A percentile compares a stretch with the other conserved stretches of the same genome.
Evolutionary conservation across 2,888 invertebrate genomes (phyloP).

Genomic region (Tinea trinotella): DNA sequence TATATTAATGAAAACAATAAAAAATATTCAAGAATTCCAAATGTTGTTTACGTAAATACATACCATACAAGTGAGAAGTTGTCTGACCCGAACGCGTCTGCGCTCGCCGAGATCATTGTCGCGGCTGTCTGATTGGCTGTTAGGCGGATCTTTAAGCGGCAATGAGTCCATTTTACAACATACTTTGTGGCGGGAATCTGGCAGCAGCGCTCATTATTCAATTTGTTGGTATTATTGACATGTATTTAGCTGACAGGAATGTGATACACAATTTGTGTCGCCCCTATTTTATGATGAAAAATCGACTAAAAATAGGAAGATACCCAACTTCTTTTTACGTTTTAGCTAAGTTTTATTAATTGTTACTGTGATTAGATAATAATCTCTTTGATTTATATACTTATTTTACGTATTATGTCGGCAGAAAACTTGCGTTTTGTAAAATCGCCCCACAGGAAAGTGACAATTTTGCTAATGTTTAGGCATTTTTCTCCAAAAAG

Average conservation of each 20-base stretch:
- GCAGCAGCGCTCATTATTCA: no score
- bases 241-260: conserved; percentile 24
- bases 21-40: no score
- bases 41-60: no score
- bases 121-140: no score
- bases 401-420: conserved; percentile 21
- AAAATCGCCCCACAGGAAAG: conserved; percentile 18
- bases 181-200: no score
- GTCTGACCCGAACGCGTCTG: no score
- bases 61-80: no score
- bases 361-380: conserved; percentile 21
- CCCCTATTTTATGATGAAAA: conserved; percentile 23
- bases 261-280: conserved; percentile 24
- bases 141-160: no score
- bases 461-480: conserved; percentile 17
- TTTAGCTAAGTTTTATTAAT: conserved; percentile 22
- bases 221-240: conserved; percentile 19
- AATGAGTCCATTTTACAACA: no score
- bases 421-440: conserved; percentile 21
- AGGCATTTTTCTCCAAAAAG: conserved; percentile 21
- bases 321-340: conserved; percentile 21
- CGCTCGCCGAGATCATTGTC: no score
- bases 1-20: no score
- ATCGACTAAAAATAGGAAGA: conserved; percentile 22
- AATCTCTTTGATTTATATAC: conserved; percentile 19